phyloP scores from a whole-genome alignment of 2,113 vertebrate genomes.

The Rhea americana region DNA sequence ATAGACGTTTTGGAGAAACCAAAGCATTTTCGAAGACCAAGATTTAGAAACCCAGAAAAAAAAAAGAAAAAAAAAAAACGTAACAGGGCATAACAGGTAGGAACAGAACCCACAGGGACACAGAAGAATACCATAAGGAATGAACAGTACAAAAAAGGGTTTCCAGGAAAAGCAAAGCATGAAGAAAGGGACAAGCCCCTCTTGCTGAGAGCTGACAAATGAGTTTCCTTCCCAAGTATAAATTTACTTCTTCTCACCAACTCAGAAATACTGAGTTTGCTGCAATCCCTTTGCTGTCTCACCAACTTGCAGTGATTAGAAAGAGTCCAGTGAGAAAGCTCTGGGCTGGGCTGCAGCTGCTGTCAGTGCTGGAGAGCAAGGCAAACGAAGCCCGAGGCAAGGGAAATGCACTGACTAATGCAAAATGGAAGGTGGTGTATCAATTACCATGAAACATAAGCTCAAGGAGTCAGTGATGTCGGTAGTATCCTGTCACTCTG shows the following conservation, averaged over 20 bases:
- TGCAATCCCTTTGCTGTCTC: background rate
- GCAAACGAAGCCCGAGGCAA: background rate
- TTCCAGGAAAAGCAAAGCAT: background rate
- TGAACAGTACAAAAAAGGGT: background rate
- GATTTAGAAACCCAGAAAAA: background rate
- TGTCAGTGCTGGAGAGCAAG: background rate
- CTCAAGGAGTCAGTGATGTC: background rate
- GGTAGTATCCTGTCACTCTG: background rate
- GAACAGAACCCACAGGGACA: background rate
- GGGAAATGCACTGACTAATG: background rate
- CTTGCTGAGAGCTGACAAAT: background rate
- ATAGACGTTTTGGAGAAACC: background rate
- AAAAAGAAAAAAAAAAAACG: background rate
- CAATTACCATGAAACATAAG: constrained; percentile 21
- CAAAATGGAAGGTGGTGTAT: background rate
- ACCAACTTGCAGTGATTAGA: background rate
- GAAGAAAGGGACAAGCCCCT: background rate
- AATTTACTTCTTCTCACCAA: background rate
- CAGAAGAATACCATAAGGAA: background rate
- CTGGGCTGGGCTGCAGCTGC: background rate
- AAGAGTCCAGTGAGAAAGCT: background rate
- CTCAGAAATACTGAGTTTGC: background rate
- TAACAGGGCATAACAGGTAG: background rate
- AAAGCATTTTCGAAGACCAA: background rate
- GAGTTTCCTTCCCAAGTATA: background rate